phyloP scores from a whole-genome alignment of 1,140 invertebrate genomes.

The Drosophila yakuba region DNA sequence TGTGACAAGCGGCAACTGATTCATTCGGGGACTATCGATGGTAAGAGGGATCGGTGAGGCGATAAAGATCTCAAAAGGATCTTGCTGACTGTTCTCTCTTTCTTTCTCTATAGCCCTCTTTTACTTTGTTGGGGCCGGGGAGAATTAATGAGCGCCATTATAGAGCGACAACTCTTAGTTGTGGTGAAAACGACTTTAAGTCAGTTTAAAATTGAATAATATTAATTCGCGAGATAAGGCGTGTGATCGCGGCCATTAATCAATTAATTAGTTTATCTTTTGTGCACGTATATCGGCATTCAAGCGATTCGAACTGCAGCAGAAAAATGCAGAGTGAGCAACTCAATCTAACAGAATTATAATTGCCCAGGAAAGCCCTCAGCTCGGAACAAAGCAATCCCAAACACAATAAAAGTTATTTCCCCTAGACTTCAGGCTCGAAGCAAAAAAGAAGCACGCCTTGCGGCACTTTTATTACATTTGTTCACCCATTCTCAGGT shows the following conservation, averaged over 20 bases:
- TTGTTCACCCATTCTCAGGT: conserved; percentile 56
- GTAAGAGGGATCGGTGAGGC: conserved; percentile 24
- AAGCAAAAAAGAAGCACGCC: conserved; percentile 58
- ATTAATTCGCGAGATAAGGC: conserved; percentile 76
- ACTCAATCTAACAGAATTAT: conserved; percentile 66
- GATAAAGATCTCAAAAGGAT: conserved; percentile 83
- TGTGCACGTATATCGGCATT: conserved; percentile 31
- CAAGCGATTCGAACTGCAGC: conserved; percentile 19
- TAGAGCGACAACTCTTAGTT: conserved; percentile 79
- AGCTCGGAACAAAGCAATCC: conserved; percentile 47
- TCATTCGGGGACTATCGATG: conserved; percentile 49
- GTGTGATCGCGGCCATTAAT: conserved; percentile 72
- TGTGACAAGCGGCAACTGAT: conserved; percentile 76
- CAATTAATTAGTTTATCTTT: conserved; percentile 81
- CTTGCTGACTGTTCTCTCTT: conserved; percentile 66
- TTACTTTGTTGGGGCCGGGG: conserved; percentile 14
- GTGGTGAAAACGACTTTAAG: conserved; percentile 81
- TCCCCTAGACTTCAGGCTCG: conserved; percentile 7
- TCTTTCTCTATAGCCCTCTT: conserved; percentile 18
- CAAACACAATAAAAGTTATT: conserved; percentile 57
- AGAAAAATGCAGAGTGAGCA: conserved; percentile 2
- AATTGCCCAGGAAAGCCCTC: conserved; percentile 64
- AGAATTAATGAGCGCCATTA: conserved; percentile 75
- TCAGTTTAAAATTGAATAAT: conserved; percentile 78
- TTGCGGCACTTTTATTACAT: conserved; percentile 80